Base-by-base conservation (phyloP, 2,888 invertebrate species). In the Nudaria mundana region DNA sequence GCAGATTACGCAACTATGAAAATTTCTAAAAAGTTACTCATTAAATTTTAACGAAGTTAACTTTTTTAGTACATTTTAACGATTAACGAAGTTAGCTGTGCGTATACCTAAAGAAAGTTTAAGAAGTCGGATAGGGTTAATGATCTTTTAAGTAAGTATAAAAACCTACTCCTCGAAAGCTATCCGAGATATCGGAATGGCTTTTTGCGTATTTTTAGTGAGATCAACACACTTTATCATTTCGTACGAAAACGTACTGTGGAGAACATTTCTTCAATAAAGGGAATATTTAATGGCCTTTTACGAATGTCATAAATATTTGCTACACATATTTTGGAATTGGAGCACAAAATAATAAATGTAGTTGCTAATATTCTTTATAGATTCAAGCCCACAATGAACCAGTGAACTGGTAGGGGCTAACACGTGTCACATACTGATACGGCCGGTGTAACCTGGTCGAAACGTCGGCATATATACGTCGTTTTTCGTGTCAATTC, bases 351-450 rank as follows among this genome's bases (percentile, higher is more conserved):
- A 24, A 30, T 30, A 29, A 37, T 41, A n/a, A 35, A 22, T 20
- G 12, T 29, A 37, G 13, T 15, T 33, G 11, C 34, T 40, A 50
- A 40, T 37, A 46, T 25, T 36, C 11, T 8, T 12, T n/a, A n/a
- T 13, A 8, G 22, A 22, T 12, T 22, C n/a, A n/a, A 5, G n/a
- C n/a, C n/a, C n/a, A n/a, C n/a, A n/a, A n/a, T n/a, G 2, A 30
- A 30, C 12, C 12, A 6, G 0, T 29, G 16, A 20, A 20, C 18
- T 30, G 20, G 8, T 12, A 5, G 24, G 24, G 6, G 10, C 12
- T 11, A 10, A 10, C 11, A 12, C 10, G 24, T 25, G 24, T 12
- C 12, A 6, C 12, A 7, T 11, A 10, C 5, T 11, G 10, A 25
- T 11, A 25, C 12, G 10, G 6, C 7, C 12, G 6, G 11, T 12